phyloP scores from a whole-genome alignment of 2,888 invertebrate species.

The Synanthedon tipuliformis region DNA sequence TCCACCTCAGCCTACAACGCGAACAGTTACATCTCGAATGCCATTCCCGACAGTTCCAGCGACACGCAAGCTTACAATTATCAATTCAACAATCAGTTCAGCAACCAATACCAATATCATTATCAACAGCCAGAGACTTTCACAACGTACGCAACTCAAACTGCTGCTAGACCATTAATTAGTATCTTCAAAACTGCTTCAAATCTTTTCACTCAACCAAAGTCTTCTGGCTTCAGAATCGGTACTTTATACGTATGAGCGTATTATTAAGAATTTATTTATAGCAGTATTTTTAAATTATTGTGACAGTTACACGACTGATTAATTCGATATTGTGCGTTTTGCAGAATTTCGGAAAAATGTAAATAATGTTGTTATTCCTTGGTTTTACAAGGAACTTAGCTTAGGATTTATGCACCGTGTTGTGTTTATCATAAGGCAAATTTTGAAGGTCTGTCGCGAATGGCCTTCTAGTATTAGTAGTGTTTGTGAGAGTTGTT shows the following conservation, averaged over 20 bases:
- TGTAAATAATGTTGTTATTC: constrained; percentile 58
- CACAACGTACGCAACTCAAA: constrained; percentile 27
- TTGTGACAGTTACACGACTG: constrained; percentile 64
- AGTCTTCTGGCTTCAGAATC: constrained; percentile 49
- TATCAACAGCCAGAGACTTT: constrained; percentile 27
- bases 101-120: constrained; percentile 42
- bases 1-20: constrained; percentile 54
- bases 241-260: constrained; percentile 53
- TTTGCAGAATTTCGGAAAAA: constrained; percentile 44
- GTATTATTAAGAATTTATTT: constrained; percentile 9
- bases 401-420: neutral
- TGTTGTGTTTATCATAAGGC: constrained; percentile 4
- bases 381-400: constrained; percentile 68
- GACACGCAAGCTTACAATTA: constrained; percentile 50
- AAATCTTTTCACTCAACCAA: constrained; percentile 50
- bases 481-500: constrained; percentile 45
- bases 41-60: constrained; percentile 65
- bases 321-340: constrained; percentile 49
- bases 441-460: constrained; percentile 49
- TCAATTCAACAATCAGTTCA: constrained; percentile 42
- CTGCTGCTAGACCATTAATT: constrained; percentile 57
- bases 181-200: constrained; percentile 60
- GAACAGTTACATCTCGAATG: constrained; percentile 65
- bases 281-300: constrained; percentile 58
- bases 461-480: constrained; percentile 63